Conservation (phyloP, 2,888 invertebrate genomes). For the Drosophila peninsularis region DNA sequence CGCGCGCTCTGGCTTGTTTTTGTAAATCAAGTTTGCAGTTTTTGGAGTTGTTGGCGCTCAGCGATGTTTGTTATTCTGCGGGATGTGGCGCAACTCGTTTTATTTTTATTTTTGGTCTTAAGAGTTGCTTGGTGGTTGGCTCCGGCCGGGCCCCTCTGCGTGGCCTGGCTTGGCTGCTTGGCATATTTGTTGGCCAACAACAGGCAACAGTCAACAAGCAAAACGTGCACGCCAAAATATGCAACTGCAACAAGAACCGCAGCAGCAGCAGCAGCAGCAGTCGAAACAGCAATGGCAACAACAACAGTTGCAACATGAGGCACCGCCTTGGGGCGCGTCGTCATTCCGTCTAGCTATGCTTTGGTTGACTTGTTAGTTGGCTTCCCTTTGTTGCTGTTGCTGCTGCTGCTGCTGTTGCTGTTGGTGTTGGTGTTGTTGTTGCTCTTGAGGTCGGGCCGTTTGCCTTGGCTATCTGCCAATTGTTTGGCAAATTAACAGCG, state of each 20-base stretch:
- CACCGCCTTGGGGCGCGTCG: slow-evolving; percentile 65
- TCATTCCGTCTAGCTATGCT: slow-evolving; percentile 75
- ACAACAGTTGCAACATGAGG: slow-evolving; percentile 45
- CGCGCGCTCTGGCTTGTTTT: slow-evolving; percentile 32
- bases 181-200: slow-evolving; percentile 74
- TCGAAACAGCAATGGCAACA: slow-evolving; percentile 33
- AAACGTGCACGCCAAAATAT: slow-evolving; percentile 76
- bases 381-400: slow-evolving; percentile 13
- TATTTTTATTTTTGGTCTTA: slow-evolving; percentile 71
- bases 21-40: slow-evolving; percentile 75
- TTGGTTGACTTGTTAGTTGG: slow-evolving; percentile 68
- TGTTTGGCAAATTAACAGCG: slow-evolving; percentile 80
- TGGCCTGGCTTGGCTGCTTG: slow-evolving; percentile 55
- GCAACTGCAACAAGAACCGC: slow-evolving; percentile 76
- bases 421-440: slow-evolving; percentile 16
- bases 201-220: slow-evolving; percentile 65
- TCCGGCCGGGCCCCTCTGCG: slow-evolving; percentile 5
- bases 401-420: slow-evolving; percentile 12
- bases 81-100: slow-evolving; percentile 76
- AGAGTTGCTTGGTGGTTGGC: slow-evolving; percentile 39
- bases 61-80: slow-evolving; percentile 75
- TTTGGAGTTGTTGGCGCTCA: slow-evolving; percentile 57
- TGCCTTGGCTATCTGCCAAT: slow-evolving; percentile 76
- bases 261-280: slow-evolving; percentile 37
- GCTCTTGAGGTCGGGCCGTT: slow-evolving; percentile 49